Percentiles rank a stretch among this genome's conserved stretches.
Conservation (phyloP, 2,113 vertebrate species). For the Calonectris borealis region DNA sequence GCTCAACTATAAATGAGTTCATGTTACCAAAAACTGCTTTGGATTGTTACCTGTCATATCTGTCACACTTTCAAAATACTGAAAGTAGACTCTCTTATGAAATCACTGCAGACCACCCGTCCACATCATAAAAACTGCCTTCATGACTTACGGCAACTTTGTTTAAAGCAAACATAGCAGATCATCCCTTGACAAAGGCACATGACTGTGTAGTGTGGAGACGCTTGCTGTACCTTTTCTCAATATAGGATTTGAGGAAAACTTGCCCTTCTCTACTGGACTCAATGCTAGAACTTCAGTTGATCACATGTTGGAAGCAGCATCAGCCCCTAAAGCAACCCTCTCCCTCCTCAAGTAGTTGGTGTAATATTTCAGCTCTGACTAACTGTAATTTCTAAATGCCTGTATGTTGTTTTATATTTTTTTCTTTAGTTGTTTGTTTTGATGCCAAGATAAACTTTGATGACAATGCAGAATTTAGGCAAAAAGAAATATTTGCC, state of each 20-base stretch:
- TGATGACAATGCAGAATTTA: constrained; percentile 97
- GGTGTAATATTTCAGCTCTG: background rate
- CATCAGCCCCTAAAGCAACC: background rate
- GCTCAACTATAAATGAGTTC: background rate
- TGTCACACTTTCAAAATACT: background rate
- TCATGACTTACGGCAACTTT: accelerated
- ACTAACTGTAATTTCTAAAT: background rate
- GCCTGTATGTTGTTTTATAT: background rate
- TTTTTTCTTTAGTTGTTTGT: constrained; percentile 86
- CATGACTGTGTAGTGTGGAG: background rate
- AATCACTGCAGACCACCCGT: background rate
- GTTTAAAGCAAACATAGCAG: background rate
- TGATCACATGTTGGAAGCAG: background rate
- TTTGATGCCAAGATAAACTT: constrained; percentile 99
- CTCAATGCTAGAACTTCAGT: background rate
- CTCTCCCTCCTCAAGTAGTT: background rate
- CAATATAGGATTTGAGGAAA: background rate
- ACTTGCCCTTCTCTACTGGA: background rate
- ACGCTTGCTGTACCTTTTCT: background rate
- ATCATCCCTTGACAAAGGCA: background rate
- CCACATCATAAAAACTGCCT: background rate
- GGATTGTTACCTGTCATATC: background rate
- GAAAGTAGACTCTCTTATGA: background rate
- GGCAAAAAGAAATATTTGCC: constrained; percentile 95
- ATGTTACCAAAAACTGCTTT: background rate